Base-by-base conservation (phyloP, 2,113 vertebrate genomes). In the Dicerorhinus sumatrensis region DNA sequence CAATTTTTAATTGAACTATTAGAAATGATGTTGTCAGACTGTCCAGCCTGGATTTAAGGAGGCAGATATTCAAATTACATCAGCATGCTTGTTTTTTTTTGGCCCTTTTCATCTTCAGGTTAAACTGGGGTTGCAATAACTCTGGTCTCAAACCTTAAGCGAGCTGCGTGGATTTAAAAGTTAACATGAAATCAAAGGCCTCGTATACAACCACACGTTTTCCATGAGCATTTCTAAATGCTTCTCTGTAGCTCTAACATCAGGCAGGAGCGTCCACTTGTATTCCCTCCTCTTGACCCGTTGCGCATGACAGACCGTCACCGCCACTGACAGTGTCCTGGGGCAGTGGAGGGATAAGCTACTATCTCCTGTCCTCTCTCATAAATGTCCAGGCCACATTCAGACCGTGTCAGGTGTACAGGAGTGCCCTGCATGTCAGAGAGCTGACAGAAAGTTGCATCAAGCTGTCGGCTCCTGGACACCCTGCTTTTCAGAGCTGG, bases 161-260 rank as follows among this genome's bases (percentile, higher is more conserved):
- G 31, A 96, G n/a, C n/a, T 48, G 27, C 36, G 17, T 27, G 46
- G 60, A 33, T 92, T 67, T 76, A 9, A 16, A 86, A 86, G 39
- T 73, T 89, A 86, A 48, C 39, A 3, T 46, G 73, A 75, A 56
- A 42, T 92, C 39, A 77, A 70, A 91, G 17, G 31, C 69, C 42
- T 12, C 18, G 2, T 29, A 9, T 17, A 31, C 21, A 33, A 7
- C 0, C n/a, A 36, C 11, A 23, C 2, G 18, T 17, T 80, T 83
- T 46, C 5, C 29, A 20, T 3, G 33, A 60, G 33, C 39, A 67
- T 27, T 58, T 5, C 21, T 25, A 51, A 56, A 72, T 65, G 91
- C 14, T n/a, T 46, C 5, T 18, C 2, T 2, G 12, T 20, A 63
- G 25, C 29, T 69, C 23, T 5, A 33, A 8, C 18, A 3, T 8